Percentiles rank a stretch among this genome's conserved stretches.
phyloP scores from a whole-genome alignment of 2,888 invertebrate genomes.

The Mechanitis messenoides region DNA sequence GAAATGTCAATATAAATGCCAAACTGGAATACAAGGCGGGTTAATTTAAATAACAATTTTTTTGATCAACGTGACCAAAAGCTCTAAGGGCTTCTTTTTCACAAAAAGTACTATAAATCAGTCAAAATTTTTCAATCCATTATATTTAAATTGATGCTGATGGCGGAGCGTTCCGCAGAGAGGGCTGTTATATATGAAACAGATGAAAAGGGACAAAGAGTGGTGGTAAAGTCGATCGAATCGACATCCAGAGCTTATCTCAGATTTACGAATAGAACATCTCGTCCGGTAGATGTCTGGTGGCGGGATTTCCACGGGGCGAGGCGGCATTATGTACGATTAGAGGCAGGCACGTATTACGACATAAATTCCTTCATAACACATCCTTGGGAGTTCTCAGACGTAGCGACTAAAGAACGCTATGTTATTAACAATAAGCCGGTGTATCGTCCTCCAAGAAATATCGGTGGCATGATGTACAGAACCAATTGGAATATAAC shows the following conservation, averaged over 20 bases:
- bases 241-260: conserved; percentile 49
- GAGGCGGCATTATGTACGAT: conserved; percentile 76
- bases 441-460: conserved; percentile 62
- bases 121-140: conserved; percentile 14
- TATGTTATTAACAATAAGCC: conserved; percentile 73
- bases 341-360: conserved; percentile 73
- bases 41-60: conserved; percentile 17
- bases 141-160: conserved; percentile 17
- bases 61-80: background rate
- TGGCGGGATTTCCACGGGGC: conserved; percentile 87
- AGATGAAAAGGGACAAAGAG: conserved; percentile 50
- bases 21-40: conserved; percentile 18
- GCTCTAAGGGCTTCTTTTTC: background rate
- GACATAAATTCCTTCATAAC: conserved; percentile 86
- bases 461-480: conserved; percentile 49
- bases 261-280: conserved; percentile 54
- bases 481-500: conserved; percentile 72
- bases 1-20: conserved; percentile 23
- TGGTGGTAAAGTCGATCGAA: conserved; percentile 51
- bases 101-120: background rate
- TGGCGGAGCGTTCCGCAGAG: conserved; percentile 33
- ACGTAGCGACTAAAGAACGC: conserved; percentile 80
- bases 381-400: conserved; percentile 91
- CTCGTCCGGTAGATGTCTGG: conserved; percentile 76
- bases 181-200: conserved; percentile 46